phyloP scores from a whole-genome alignment of 2,888 invertebrate species.

The Lycocerus yunnanus region DNA sequence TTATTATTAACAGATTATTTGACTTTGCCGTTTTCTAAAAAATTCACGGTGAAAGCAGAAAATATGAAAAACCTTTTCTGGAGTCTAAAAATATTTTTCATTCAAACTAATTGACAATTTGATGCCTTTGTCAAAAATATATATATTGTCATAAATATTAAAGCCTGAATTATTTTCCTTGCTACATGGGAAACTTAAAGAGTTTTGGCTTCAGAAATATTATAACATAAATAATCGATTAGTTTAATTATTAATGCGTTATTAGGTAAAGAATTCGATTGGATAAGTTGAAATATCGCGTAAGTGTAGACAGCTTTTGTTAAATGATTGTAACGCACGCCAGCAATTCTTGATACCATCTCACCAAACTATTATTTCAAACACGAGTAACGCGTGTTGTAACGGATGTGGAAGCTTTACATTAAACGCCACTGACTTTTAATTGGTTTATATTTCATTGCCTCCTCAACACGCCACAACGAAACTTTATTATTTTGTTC shows the following conservation, averaged over 20 bases:
- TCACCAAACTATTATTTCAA: constrained; percentile 49
- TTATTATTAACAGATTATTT: too few species aligned
- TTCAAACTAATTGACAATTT: too few species aligned
- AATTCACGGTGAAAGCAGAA: too few species aligned
- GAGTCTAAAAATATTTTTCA: too few species aligned
- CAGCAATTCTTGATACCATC: constrained; percentile 43
- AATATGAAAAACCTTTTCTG: too few species aligned
- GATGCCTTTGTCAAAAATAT: too few species aligned
- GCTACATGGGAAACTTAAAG: neutral
- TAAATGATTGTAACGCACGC: constrained; percentile 51
- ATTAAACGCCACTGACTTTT: constrained; percentile 53
- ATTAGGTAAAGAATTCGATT: neutral
- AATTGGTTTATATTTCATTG: constrained; percentile 54
- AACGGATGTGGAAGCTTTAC: constrained; percentile 52
- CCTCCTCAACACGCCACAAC: constrained; percentile 39
- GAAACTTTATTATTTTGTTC: constrained; percentile 34
- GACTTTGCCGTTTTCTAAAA: too few species aligned
- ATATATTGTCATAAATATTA: neutral
- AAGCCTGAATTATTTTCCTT: neutral
- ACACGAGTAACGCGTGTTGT: constrained; percentile 50
- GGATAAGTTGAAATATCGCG: constrained; percentile 1
- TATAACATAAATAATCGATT: neutral
- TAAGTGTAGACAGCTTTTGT: constrained; percentile 36
- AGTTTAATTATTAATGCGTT: neutral
- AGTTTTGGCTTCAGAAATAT: neutral